Evolutionary conservation across 2,888 invertebrate genomes (phyloP).

Genomic region (Phania funesta): DNA sequence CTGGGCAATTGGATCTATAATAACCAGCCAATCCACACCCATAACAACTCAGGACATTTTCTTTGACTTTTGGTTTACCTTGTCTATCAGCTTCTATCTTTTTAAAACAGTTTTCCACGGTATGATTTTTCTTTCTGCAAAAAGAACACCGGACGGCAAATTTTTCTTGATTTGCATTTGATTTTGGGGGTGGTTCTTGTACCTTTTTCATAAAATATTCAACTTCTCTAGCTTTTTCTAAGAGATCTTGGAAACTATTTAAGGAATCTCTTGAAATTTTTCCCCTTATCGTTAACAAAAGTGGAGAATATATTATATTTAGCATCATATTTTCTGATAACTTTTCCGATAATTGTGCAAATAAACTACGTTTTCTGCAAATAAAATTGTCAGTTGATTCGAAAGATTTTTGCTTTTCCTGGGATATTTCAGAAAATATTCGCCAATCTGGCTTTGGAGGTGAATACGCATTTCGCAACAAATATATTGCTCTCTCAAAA

Average conservation of each 20-base stretch:
- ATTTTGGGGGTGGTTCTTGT: background rate
- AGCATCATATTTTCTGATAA: slow-evolving; percentile 32
- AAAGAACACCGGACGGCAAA: background rate
- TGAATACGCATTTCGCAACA: too few relatives aligned
- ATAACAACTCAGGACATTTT: background rate
- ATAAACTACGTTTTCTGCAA: slow-evolving; percentile 24
- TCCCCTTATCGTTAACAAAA: background rate
- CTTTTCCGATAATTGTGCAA: slow-evolving; percentile 31
- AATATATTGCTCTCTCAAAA: too few relatives aligned
- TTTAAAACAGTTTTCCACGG: background rate
- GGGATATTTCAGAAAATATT: slow-evolving; percentile 22
- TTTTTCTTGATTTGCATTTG: background rate
- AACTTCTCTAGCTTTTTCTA: slow-evolving; percentile 1
- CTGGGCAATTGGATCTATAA: background rate
- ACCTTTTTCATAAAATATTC: background rate
- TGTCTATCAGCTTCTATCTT: background rate
- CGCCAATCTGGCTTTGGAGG: background rate
- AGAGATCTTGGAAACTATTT: background rate
- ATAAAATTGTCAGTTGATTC: slow-evolving; percentile 44
- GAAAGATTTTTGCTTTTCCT: slow-evolving; percentile 30
- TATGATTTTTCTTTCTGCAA: background rate
- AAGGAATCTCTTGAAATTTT: background rate
- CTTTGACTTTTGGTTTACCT: background rate
- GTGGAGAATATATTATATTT: background rate
- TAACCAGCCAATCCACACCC: background rate